Percentiles rank a stretch among this genome's conserved stretches.
Conservation (phyloP, 2,113 vertebrate genomes). For the Hippotragus niger region DNA sequence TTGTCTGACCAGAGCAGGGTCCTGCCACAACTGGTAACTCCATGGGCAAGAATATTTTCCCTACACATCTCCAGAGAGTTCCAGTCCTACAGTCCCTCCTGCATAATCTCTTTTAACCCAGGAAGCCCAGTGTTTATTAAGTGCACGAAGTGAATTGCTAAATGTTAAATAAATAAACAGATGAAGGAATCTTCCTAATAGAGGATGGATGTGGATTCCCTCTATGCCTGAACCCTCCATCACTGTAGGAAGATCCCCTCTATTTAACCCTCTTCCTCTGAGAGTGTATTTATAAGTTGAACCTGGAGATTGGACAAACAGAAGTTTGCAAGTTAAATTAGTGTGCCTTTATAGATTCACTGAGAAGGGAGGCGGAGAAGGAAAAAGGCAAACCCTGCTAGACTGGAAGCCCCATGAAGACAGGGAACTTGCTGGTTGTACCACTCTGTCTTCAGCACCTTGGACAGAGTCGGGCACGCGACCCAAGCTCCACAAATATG, state of each 20-base stretch:
- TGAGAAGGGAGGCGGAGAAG: background rate
- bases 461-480: background rate
- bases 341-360: background rate
- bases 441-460: background rate
- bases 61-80: background rate
- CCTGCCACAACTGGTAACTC: background rate
- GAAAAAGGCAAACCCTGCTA: background rate
- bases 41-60: background rate
- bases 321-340: background rate
- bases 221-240: background rate
- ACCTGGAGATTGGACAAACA: background rate
- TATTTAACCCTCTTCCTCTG: background rate
- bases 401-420: background rate
- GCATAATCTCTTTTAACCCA: background rate
- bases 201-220: background rate
- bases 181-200: background rate
- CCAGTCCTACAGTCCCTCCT: background rate
- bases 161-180: background rate
- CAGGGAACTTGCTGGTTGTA: background rate
- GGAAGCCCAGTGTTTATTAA: background rate
- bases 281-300: background rate
- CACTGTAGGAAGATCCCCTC: background rate
- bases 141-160: background rate
- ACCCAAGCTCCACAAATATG: background rate
- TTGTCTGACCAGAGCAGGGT: background rate